Conservation (phyloP, 2,113 vertebrate genomes). For the Pachypanchax playfairii region DNA sequence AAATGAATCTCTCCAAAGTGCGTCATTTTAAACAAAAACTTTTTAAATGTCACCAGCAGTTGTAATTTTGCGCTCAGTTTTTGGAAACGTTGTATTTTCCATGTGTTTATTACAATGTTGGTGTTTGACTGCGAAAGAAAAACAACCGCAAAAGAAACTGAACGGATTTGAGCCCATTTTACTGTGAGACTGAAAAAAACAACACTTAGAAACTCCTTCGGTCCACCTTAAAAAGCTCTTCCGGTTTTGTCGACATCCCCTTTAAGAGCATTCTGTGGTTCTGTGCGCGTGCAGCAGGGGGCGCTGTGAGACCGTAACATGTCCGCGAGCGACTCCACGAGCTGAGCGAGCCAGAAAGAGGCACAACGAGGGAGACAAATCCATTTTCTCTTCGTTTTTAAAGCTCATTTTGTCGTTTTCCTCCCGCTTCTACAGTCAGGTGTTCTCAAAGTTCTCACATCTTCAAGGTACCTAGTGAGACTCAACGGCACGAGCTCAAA, state of each 20-base stretch:
- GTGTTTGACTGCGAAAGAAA: too few species aligned
- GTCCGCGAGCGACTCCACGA: rapidly evolving
- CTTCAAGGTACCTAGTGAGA: not conserved
- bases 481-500: not conserved
- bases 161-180: slow-evolving; percentile 4
- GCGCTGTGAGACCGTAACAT: slow-evolving; percentile 55
- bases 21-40: too few species aligned
- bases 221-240: slow-evolving; percentile 75
- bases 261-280: slow-evolving; percentile 57
- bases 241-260: slow-evolving; percentile 68
- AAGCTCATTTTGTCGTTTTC: slow-evolving; percentile 41
- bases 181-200: slow-evolving; percentile 1
- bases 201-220: slow-evolving; percentile 46
- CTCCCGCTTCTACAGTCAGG: slow-evolving; percentile 21
- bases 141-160: slow-evolving; percentile 10
- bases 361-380: slow-evolving; percentile 40
- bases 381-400: slow-evolving; percentile 47
- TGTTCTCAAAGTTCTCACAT: not conserved
- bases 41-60: too few species aligned
- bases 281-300: slow-evolving; percentile 5
- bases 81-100: too few species aligned
- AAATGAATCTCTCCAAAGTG: too few species aligned
- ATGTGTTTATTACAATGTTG: too few species aligned
- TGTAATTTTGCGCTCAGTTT: too few species aligned
- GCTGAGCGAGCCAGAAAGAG: not conserved